A percentile compares a stretch with the other conserved stretches of the same genome.
phyloP scores from a whole-genome alignment of 2,888 invertebrate genomes.

The Enchytraeus crypticus region DNA sequence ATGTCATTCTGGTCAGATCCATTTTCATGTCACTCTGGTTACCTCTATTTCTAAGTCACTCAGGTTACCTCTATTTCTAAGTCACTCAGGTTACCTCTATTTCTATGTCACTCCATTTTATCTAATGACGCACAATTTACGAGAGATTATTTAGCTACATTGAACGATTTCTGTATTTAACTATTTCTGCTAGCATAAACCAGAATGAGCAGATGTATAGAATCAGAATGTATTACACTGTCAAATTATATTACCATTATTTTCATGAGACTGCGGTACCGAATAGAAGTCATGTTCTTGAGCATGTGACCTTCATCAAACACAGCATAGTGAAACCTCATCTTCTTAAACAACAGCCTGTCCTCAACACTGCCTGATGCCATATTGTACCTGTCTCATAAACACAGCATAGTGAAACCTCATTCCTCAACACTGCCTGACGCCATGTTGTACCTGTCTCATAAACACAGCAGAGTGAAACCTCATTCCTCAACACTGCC shows the following conservation, averaged over 20 bases:
- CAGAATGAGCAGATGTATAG: no score
- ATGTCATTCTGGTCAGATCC: no score
- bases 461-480: constrained; percentile 86
- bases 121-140: no score
- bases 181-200: no score
- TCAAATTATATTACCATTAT: constrained; percentile 66
- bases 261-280: constrained; percentile 77
- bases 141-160: no score
- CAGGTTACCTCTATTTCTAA: no score
- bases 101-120: no score
- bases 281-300: constrained; percentile 87
- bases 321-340: constrained; percentile 76
- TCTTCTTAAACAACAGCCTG: constrained; percentile 76
- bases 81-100: no score
- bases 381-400: constrained; percentile 63
- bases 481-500: constrained; percentile 73
- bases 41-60: no score
- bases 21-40: no score
- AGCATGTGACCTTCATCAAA: constrained; percentile 98
- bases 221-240: no score
- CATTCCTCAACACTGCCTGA: constrained; percentile 73
- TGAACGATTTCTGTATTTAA: no score
- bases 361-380: constrained; percentile 78
- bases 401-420: constrained; percentile 84
- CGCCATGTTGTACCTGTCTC: constrained; percentile 66